A percentile compares a stretch with the other conserved stretches of the same genome.
phyloP scores from a whole-genome alignment of 2,113 vertebrate genomes.

The Progne subis region DNA sequence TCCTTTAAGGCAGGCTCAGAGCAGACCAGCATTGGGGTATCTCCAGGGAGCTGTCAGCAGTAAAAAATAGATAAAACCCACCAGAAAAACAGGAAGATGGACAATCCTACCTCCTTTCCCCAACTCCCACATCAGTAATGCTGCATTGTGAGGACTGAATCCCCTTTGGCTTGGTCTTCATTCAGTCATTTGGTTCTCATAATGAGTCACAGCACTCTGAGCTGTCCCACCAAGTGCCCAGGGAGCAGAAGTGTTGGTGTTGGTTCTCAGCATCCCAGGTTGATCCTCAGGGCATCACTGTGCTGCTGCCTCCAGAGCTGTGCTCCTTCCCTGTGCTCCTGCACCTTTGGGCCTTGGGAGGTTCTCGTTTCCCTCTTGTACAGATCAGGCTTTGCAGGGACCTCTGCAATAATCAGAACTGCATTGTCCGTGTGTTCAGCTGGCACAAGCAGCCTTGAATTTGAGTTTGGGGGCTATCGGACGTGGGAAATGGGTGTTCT shows the following conservation, averaged over 20 bases:
- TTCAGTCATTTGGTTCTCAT: not conserved
- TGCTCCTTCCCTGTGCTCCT: not conserved
- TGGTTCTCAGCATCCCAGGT: not conserved
- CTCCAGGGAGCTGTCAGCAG: not conserved
- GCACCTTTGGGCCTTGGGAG: not conserved
- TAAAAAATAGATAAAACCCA: not conserved
- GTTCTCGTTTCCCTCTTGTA: not conserved
- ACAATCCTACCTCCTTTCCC: not conserved
- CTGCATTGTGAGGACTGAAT: not conserved
- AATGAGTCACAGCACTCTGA: not conserved
- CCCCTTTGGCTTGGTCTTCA: not conserved
- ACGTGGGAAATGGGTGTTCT: not conserved
- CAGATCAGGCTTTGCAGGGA: not conserved
- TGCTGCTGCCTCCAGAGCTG: not conserved
- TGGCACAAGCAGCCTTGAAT: not conserved
- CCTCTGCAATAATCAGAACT: not conserved
- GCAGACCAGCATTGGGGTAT: not conserved
- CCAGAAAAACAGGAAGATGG: not conserved
- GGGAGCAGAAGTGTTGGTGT: not conserved
- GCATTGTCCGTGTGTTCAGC: not conserved
- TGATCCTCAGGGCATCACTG: not conserved
- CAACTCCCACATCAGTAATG: not conserved
- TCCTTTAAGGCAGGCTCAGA: not conserved
- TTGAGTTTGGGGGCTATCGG: not conserved
- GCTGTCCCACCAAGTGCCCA: not conserved